phyloP scores from a whole-genome alignment of 2,797 vertebrate species.

The Erethizon dorsatum region DNA sequence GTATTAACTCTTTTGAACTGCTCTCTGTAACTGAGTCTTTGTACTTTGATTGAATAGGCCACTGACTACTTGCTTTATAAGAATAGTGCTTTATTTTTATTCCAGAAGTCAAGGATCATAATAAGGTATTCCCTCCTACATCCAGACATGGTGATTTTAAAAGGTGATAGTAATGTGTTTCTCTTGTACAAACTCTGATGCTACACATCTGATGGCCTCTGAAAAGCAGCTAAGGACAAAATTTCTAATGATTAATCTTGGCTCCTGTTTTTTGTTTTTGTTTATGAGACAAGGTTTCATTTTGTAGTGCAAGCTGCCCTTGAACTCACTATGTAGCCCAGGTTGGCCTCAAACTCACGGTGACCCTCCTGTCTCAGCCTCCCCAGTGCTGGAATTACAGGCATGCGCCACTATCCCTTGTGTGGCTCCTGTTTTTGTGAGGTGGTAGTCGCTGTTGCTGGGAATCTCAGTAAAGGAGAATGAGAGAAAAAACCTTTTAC shows the following conservation, averaged over 20 bases:
- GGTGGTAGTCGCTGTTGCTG: background rate
- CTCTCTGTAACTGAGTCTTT: background rate
- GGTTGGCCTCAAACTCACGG: background rate
- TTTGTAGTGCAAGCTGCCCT: background rate
- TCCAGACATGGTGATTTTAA: background rate
- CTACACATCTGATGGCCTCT: background rate
- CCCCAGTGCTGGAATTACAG: background rate
- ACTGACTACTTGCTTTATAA: conserved; percentile 19
- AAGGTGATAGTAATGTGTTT: background rate
- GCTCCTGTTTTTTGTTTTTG: background rate
- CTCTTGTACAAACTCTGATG: background rate
- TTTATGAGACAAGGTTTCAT: background rate
- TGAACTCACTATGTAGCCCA: background rate
- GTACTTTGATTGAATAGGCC: background rate
- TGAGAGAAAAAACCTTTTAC: background rate
- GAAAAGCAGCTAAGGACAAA: background rate
- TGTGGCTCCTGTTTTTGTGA: background rate
- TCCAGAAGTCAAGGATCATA: background rate
- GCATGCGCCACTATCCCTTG: too few relatives aligned
- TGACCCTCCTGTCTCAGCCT: background rate
- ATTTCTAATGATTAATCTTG: background rate
- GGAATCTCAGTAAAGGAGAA: conserved; percentile 23
- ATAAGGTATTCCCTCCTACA: background rate
- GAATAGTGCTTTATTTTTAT: background rate
- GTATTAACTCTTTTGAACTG: background rate